phyloP scores from a whole-genome alignment of 2,113 vertebrate genomes.

The Cranoglanis bouderius region DNA sequence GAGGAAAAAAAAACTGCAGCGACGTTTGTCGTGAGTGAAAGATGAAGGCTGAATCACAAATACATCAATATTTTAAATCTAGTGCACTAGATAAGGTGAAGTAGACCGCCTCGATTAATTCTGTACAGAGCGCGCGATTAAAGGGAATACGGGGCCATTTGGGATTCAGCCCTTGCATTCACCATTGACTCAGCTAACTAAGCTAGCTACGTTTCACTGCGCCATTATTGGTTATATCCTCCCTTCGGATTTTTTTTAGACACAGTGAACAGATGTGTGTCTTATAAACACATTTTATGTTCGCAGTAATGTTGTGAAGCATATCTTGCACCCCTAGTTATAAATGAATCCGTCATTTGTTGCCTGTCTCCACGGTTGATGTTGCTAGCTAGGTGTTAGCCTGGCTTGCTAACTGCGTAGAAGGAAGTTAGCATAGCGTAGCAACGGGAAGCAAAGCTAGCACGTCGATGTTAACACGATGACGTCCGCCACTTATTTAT shows the following conservation, averaged over 20 bases:
- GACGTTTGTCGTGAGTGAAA: slow-evolving; percentile 14
- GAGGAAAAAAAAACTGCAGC: background rate
- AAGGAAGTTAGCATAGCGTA: slow-evolving; percentile 44
- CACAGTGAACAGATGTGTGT: background rate
- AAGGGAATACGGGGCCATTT: background rate
- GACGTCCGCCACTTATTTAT: background rate
- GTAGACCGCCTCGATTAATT: too few relatives aligned
- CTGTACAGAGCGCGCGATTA: background rate
- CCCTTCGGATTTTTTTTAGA: background rate
- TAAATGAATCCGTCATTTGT: background rate
- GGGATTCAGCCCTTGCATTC: background rate
- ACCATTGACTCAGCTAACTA: slow-evolving; percentile 7
- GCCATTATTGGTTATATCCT: slow-evolving; percentile 38
- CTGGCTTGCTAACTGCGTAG: slow-evolving; percentile 45
- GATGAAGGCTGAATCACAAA: background rate
- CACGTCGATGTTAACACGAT: background rate
- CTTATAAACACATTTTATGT: background rate
- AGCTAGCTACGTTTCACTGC: slow-evolving; percentile 48
- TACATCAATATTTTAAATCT: accelerated
- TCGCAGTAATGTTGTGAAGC: background rate
- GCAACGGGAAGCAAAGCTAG: background rate
- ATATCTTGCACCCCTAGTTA: too few relatives aligned
- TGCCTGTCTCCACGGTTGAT: background rate
- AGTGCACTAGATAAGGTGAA: background rate
- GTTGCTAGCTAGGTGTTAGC: slow-evolving; percentile 5